A percentile compares a stretch with the other conserved stretches of the same genome.
phyloP scores from a whole-genome alignment of 2,797 vertebrate species.

The Smutsia temminckii region DNA sequence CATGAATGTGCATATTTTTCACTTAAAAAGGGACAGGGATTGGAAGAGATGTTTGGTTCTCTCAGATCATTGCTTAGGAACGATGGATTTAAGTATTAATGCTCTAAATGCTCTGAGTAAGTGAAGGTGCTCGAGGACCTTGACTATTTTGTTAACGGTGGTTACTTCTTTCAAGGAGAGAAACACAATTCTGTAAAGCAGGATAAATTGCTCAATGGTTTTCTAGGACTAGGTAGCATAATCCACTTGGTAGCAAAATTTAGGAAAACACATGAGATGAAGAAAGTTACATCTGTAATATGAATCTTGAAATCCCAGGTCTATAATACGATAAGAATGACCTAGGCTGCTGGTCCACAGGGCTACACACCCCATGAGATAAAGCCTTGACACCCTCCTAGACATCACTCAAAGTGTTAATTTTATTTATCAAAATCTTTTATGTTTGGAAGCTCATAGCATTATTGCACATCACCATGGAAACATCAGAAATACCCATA shows the following conservation, averaged over 20 bases:
- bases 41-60: background rate
- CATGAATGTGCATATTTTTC: background rate
- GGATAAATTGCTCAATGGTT: background rate
- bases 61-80: background rate
- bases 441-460: background rate
- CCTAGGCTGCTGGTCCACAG: background rate
- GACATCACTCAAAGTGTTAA: background rate
- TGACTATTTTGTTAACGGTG: background rate
- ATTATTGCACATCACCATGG: background rate
- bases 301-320: background rate
- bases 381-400: background rate
- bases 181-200: background rate
- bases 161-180: background rate
- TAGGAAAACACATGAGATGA: background rate
- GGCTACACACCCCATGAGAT: background rate
- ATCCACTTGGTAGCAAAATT: background rate
- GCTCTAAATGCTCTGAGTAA: background rate
- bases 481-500: constrained; percentile 13
- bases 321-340: background rate
- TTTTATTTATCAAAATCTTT: background rate
- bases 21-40: background rate
- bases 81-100: background rate
- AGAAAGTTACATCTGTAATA: background rate
- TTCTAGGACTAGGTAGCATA: background rate
- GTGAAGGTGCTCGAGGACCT: background rate